phyloP scores from a whole-genome alignment of 2,888 invertebrate genomes.

The Tiliacea aurago region DNA sequence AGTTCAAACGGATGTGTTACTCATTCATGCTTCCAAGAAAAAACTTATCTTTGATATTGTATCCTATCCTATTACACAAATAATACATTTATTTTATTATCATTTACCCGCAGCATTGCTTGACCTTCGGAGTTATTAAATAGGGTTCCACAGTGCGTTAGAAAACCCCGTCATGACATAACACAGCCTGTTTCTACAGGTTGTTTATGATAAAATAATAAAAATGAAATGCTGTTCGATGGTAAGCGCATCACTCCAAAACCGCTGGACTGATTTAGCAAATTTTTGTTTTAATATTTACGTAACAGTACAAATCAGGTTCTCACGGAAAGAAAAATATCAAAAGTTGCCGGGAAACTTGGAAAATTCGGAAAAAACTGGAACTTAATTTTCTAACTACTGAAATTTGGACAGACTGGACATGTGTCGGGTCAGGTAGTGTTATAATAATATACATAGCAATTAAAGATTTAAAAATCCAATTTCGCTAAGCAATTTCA shows the following conservation, averaged over 20 bases:
- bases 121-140: slow-evolving; percentile 51
- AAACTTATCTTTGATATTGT: slow-evolving; percentile 49
- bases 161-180: slow-evolving; percentile 33
- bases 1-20: slow-evolving; percentile 59
- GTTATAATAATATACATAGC: neutral
- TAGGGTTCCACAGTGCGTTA: slow-evolving; percentile 29
- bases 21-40: slow-evolving; percentile 61
- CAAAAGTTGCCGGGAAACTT: no score
- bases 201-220: neutral
- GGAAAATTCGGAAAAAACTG: no score
- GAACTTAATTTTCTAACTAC: no score
- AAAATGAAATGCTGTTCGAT: no score
- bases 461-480: neutral
- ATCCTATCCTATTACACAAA: slow-evolving; percentile 49
- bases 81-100: slow-evolving; percentile 38
- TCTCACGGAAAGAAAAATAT: no score
- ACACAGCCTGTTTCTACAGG: slow-evolving; percentile 15
- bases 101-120: slow-evolving; percentile 40
- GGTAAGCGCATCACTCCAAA: no score
- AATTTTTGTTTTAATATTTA: no score
- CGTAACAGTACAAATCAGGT: no score
- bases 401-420: no score
- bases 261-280: no score
- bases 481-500: neutral
- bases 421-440: no score